Evolutionary conservation across 2,113 vertebrate species (phyloP), one percentile per base, ranked within the genome.

Genomic region (Ceyx margarethae): DNA sequence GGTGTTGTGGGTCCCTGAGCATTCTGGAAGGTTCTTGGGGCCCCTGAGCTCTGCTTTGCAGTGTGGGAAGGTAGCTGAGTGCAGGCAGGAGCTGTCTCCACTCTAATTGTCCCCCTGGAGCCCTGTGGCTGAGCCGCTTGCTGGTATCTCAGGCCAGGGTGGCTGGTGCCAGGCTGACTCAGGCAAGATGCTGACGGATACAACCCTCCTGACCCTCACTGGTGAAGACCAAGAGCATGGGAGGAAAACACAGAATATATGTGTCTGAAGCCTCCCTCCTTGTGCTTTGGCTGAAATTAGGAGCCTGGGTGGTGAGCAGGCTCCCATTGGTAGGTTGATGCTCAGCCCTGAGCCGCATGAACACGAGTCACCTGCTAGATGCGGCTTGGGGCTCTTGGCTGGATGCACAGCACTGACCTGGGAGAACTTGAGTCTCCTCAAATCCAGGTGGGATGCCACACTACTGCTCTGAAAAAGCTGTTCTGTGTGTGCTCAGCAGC

Each of bases 11-110:
- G 31, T 17, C 75, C 28, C 45, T 0, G 0, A 86, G 48, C 74
- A 51, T 28, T 77, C 75, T 13, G 5, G 43, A 61, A 15, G 56
- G 25, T 35, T 66, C 79, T 2, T 4, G 60, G 53, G 84, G 50
- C n/a, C 64, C 26, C 42, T 11, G 6, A 83, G 54, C 77, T 43
- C 78, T 88, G 84, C 76, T 21, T 51, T 67, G 48, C 6, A 6
- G 66, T 37, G 33, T 1, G 1, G 84, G 67, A 71, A 87, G 51
- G 84, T 35, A 76, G 71, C 48, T 43, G 43, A n/a, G 37, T 31
- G 17, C 57, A 68, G 89, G 73, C 58, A 89, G 56, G 68, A 94
- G 82, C 87, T 71, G 74, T 54, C 91, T 96, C 83, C 87, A 94
- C 72, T 48, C 83, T 91, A 85, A 60, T 80, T 82, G 51, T 51